These are phyloP conservation scores for Gambusia yucatana DNA, from an alignment of 2,797 vertebrate genomes.

Conservation along the genomic window DNA sequence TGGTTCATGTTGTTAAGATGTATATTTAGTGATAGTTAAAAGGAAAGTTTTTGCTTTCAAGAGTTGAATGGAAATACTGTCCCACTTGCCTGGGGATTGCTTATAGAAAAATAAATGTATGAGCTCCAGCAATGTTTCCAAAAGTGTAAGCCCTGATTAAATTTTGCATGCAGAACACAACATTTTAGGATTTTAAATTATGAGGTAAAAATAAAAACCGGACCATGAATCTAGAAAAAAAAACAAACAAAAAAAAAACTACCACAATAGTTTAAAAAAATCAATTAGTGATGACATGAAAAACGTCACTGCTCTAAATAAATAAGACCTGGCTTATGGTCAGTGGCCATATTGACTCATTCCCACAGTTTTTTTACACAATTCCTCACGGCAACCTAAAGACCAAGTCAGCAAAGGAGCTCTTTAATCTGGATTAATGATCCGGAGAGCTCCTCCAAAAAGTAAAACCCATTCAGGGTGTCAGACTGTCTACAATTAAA, in stretches of 20 bases:
- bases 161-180: neutral
- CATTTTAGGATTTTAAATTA: neutral
- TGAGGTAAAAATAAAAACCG: neutral
- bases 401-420: slow-evolving; percentile 15
- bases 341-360: slow-evolving; percentile 7
- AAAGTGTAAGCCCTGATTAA: neutral
- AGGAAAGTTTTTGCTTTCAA: no score
- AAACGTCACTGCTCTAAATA: neutral
- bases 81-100: neutral
- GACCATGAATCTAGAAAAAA: neutral
- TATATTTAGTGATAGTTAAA: no score
- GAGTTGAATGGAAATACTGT: no score
- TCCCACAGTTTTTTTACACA: slow-evolving; percentile 21
- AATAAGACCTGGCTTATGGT: slow-evolving; percentile 6
- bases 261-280: neutral
- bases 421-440: slow-evolving; percentile 56
- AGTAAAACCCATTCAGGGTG: slow-evolving; percentile 34
- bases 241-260: neutral
- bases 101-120: neutral
- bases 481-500: slow-evolving; percentile 54
- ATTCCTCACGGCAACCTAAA: slow-evolving; percentile 10
- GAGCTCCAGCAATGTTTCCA: neutral
- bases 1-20: no score
- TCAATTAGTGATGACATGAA: neutral
- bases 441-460: slow-evolving; percentile 31